Evolutionary conservation across 2,888 invertebrate species (phyloP).

Genomic region (Cantharis rufa): DNA sequence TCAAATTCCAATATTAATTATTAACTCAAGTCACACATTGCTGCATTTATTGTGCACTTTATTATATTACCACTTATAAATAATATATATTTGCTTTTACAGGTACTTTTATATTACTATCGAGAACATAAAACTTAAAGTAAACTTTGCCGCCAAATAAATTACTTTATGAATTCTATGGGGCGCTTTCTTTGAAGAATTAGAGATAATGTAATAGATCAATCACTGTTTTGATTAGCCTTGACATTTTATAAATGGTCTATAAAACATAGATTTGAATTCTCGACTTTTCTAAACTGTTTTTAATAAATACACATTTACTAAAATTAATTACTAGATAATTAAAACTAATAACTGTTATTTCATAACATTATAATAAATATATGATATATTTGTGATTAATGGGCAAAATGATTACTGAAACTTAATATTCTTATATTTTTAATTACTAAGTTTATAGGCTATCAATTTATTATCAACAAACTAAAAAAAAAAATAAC

Average conservation of each 20-base stretch:
- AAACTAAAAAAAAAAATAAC: background rate
- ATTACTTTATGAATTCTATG: background rate
- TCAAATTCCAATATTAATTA: background rate
- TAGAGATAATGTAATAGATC: background rate
- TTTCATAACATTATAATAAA: background rate
- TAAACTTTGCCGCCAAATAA: conserved; percentile 1
- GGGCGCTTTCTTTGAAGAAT: conserved; percentile 1
- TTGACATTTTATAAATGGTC: background rate
- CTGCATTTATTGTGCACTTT: background rate
- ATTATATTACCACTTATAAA: background rate
- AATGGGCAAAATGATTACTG: background rate
- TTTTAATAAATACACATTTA: background rate
- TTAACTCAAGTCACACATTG: background rate
- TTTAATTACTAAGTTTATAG: background rate
- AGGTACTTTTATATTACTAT: background rate
- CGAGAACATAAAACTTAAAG: background rate
- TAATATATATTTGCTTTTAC: background rate
- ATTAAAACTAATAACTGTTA: background rate
- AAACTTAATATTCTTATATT: background rate
- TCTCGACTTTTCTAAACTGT: background rate
- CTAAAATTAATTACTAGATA: background rate
- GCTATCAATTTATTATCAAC: background rate
- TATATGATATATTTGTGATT: background rate
- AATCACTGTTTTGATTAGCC: background rate
- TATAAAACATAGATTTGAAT: background rate